Evolutionary conservation across 2,888 invertebrate species (phyloP).

Genomic region (Allygus modestus): DNA sequence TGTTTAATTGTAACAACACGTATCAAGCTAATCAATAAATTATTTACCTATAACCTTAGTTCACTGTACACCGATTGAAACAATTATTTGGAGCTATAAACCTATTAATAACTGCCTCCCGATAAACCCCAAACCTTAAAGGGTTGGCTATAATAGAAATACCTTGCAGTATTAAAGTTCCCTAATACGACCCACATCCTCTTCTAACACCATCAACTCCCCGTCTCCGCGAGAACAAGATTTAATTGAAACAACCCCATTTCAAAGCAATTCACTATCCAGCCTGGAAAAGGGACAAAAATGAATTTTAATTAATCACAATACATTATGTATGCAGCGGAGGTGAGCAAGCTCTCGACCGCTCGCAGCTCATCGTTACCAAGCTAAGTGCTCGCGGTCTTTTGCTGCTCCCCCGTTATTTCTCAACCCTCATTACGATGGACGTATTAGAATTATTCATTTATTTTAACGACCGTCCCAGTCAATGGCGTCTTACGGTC

Average conservation of each 20-base stretch:
- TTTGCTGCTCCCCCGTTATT: slow-evolving; percentile 3
- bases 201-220: too few relatives aligned
- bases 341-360: neutral
- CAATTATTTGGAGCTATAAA: too few relatives aligned
- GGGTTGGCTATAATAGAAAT: too few relatives aligned
- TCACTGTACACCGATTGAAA: too few relatives aligned
- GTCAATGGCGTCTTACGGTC: slow-evolving; percentile 54
- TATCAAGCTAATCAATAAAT: too few relatives aligned
- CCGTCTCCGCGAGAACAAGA: too few relatives aligned
- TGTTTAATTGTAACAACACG: too few relatives aligned
- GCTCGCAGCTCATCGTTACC: neutral
- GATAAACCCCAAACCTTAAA: too few relatives aligned
- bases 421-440: slow-evolving; percentile 3
- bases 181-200: too few relatives aligned
- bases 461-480: slow-evolving; percentile 49
- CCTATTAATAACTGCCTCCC: too few relatives aligned
- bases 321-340: slow-evolving; percentile 19
- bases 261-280: slow-evolving; percentile 7
- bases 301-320: slow-evolving; percentile 13
- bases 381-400: slow-evolving; percentile 5
- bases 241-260: neutral
- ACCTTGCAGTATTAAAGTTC: too few relatives aligned
- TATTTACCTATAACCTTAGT: too few relatives aligned
- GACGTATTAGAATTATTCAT: slow-evolving; percentile 56
- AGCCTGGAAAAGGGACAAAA: slow-evolving; percentile 8